phyloP scores from a whole-genome alignment of 2,888 invertebrate species.

The Neoitamus cyanurus region DNA sequence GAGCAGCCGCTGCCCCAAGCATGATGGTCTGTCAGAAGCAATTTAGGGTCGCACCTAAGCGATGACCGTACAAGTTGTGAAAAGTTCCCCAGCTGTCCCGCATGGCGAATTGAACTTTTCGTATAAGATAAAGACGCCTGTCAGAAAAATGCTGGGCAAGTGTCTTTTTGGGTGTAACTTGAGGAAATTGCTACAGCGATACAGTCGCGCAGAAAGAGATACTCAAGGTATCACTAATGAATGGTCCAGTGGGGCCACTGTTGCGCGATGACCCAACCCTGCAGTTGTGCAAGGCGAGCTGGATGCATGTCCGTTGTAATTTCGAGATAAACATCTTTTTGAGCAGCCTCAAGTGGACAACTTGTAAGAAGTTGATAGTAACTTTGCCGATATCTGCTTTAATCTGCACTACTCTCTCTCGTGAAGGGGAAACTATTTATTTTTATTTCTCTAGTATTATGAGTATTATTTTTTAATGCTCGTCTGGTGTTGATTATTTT shows the following conservation, averaged over 20 bases:
- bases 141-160: slow-evolving; percentile 17
- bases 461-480: too few relatives aligned
- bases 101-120: slow-evolving; percentile 38
- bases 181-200: slow-evolving; percentile 11
- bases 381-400: neutral
- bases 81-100: slow-evolving; percentile 5
- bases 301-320: neutral
- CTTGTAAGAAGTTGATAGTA: neutral
- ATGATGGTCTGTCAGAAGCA: slow-evolving; percentile 36
- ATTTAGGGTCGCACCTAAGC: slow-evolving; percentile 22
- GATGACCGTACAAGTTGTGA: slow-evolving; percentile 26
- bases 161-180: slow-evolving; percentile 27
- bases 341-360: neutral
- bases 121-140: slow-evolving; percentile 9
- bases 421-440: too few relatives aligned
- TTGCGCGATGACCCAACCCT: neutral
- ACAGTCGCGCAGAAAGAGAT: neutral
- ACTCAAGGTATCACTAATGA: neutral
- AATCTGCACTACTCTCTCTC: neutral
- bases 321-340: neutral
- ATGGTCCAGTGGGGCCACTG: neutral
- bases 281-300: neutral
- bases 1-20: neutral
- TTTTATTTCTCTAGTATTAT: too few relatives aligned
- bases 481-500: too few relatives aligned